A percentile compares a stretch with the other conserved stretches of the same genome.
Evolutionary conservation across 2,797 vertebrate species (phyloP).

Genomic region (Mustela erminea): DNA sequence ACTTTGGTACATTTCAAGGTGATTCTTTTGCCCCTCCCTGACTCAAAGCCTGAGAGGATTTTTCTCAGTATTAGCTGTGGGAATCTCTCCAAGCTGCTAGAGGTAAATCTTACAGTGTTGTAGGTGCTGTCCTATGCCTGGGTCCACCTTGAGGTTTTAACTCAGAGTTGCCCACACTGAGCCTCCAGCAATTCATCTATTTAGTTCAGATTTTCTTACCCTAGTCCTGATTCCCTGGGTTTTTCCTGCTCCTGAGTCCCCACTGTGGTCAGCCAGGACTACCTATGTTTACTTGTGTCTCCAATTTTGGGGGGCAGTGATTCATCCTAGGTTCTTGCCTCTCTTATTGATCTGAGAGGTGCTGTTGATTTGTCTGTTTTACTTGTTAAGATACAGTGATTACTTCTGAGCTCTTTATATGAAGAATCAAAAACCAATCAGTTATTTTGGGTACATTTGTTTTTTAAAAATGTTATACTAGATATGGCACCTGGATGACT

Average conservation of each 20-base stretch:
- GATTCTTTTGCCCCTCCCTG: neutral
- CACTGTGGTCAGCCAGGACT: neutral
- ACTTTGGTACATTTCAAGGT: neutral
- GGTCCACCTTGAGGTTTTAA: neutral
- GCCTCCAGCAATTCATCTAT: neutral
- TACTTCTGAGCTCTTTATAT: neutral
- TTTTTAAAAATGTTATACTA: neutral
- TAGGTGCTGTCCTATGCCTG: neutral
- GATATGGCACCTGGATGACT: neutral
- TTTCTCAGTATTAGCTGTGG: neutral
- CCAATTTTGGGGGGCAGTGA: neutral
- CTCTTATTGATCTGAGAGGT: neutral
- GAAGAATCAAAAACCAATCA: neutral
- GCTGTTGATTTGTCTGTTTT: neutral
- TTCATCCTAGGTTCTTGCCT: neutral
- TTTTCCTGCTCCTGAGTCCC: neutral
- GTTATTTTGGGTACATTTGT: neutral
- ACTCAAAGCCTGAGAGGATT: neutral
- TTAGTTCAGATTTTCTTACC: neutral
- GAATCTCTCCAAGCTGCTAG: neutral
- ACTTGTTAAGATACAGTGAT: neutral
- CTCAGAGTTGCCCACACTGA: neutral
- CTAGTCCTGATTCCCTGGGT: neutral
- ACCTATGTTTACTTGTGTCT: neutral
- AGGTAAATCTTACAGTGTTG: neutral